These are phyloP conservation scores for Drosophila kanapiae DNA, from an alignment of 1,140 invertebrate genomes.

Conservation along the genomic window DNA sequence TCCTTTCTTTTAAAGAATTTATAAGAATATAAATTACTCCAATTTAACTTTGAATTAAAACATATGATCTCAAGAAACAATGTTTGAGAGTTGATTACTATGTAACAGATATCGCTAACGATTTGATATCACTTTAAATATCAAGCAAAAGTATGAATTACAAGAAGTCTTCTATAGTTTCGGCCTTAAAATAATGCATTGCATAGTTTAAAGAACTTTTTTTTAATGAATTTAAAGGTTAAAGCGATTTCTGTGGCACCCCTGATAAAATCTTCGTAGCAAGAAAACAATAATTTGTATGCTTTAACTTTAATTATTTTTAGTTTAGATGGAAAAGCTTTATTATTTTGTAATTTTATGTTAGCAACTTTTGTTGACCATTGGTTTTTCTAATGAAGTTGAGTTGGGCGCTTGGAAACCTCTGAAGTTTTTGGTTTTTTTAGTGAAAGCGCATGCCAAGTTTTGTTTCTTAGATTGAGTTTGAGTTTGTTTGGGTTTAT, in stretches of 20 bases:
- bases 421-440: conserved; percentile 39
- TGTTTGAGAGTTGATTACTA: not conserved
- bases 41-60: not conserved
- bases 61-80: not conserved
- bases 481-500: conserved; percentile 16
- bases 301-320: not conserved
- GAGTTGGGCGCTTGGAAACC: conserved; percentile 24
- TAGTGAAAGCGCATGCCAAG: conserved; percentile 67
- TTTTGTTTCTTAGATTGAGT: conserved; percentile 23
- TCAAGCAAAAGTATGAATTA: no score
- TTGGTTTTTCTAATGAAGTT: conserved; percentile 18
- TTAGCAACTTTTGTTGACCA: not conserved
- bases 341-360: not conserved
- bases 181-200: no score
- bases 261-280: not conserved
- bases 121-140: no score
- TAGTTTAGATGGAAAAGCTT: not conserved
- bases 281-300: no score
- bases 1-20: not conserved
- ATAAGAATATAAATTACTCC: rapidly evolving
- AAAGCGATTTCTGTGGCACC: no score
- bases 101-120: not conserved
- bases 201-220: not conserved
- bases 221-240: no score
- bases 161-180: no score